Percentiles rank a stretch among this genome's conserved stretches.
phyloP scores from a whole-genome alignment of 2,797 vertebrate species.

The Sparus aurata region DNA sequence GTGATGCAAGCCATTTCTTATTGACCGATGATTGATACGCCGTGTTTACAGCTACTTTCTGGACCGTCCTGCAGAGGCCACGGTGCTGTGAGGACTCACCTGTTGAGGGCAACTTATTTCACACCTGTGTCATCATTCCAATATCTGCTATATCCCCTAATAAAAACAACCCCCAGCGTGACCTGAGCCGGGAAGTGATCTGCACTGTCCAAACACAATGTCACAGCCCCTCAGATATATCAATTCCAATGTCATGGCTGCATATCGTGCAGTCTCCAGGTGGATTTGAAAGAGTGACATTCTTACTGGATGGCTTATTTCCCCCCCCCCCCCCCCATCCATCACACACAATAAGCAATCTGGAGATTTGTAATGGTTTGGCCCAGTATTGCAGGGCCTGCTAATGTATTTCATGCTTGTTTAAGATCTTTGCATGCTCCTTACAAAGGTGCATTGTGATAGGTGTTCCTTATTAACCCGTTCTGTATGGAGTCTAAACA shows the following conservation, averaged over 20 bases:
- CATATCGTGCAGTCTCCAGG: constrained; percentile 65
- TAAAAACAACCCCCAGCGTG: constrained; percentile 70
- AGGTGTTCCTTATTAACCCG: constrained; percentile 79
- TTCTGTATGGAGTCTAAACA: constrained; percentile 79
- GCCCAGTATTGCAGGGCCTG: constrained; percentile 62
- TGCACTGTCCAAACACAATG: constrained; percentile 79
- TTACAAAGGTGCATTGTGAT: constrained; percentile 83
- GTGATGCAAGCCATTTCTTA: constrained; percentile 48
- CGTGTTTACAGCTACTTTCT: constrained; percentile 44
- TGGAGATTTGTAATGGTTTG: constrained; percentile 82
- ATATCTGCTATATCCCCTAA: constrained; percentile 59
- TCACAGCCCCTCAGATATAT: constrained; percentile 70
- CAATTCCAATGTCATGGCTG: constrained; percentile 76
- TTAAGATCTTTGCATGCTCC: constrained; percentile 83
- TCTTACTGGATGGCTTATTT: constrained; percentile 69
- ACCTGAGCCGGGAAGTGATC: constrained; percentile 68
- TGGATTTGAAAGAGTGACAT: constrained; percentile 75
- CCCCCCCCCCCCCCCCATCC: neutral
- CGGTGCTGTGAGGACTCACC: constrained; percentile 17
- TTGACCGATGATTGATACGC: constrained; percentile 45
- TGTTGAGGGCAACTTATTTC: constrained; percentile 65
- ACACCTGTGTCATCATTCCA: constrained; percentile 66
- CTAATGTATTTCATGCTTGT: constrained; percentile 87
- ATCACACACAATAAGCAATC: constrained; percentile 76
- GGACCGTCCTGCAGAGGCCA: constrained; percentile 14